These are phyloP conservation scores for Cephus pygmeus DNA, from an alignment of 2,888 invertebrate genomes.

Conservation along the genomic window DNA sequence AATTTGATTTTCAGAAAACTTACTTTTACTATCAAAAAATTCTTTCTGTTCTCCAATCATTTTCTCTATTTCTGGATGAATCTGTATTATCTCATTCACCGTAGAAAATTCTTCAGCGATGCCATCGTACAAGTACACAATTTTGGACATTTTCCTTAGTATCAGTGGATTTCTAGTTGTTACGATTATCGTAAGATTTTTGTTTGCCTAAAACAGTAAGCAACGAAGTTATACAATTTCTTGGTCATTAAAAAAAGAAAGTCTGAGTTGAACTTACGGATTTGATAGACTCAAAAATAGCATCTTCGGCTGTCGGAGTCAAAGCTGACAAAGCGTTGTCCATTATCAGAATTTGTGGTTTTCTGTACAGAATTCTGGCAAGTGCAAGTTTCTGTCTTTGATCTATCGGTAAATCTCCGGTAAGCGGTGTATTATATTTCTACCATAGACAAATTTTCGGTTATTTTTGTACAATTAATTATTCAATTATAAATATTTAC, in stretches of 20 bases:
- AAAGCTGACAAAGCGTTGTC: slow-evolving; percentile 25
- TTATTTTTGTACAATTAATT: background rate
- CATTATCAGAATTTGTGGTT: slow-evolving; percentile 24
- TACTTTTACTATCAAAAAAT: slow-evolving; percentile 18
- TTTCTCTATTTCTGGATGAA: slow-evolving; percentile 14
- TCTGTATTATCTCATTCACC: slow-evolving; percentile 15
- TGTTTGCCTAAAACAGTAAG: background rate
- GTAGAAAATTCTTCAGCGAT: slow-evolving; percentile 15
- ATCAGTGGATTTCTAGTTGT: slow-evolving; percentile 21
- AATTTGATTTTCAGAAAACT: background rate
- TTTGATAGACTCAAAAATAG: slow-evolving; percentile 20
- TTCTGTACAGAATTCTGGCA: slow-evolving; percentile 26
- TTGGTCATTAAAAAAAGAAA: too few species aligned
- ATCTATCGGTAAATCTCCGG: slow-evolving; percentile 22
- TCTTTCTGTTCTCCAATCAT: slow-evolving; percentile 17
- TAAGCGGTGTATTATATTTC: slow-evolving; percentile 16
- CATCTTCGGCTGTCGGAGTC: slow-evolving; percentile 20
- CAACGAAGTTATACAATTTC: too few species aligned
- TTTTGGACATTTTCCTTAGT: slow-evolving; percentile 19
- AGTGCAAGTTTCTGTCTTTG: slow-evolving; percentile 27
- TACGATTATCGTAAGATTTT: slow-evolving; percentile 19
- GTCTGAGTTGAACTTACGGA: background rate
- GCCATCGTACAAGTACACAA: slow-evolving; percentile 21
- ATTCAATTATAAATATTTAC: background rate
- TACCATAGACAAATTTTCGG: background rate